These are phyloP conservation scores for Sula dactylatra DNA, from an alignment of 2,113 vertebrate species.

Conservation along the genomic window DNA sequence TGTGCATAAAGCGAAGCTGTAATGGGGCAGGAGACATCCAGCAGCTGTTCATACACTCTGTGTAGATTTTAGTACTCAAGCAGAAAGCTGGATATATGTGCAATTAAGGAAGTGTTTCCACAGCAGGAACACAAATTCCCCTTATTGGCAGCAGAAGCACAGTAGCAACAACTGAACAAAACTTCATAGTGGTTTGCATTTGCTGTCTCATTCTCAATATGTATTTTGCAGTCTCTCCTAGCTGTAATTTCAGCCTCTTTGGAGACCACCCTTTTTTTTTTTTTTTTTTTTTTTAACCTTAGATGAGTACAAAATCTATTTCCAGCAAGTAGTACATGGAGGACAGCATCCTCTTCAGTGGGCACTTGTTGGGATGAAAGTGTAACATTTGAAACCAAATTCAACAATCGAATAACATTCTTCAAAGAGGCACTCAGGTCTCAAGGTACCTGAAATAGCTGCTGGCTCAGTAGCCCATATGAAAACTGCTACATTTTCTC, in stretches of 20 bases:
- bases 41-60: not conserved
- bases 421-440: not conserved
- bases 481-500: not conserved
- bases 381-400: not conserved
- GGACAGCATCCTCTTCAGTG: not conserved
- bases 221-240: conserved; percentile 12
- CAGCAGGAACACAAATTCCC: conserved; percentile 49
- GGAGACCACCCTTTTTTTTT: not conserved
- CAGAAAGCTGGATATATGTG: conserved; percentile 46
- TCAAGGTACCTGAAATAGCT: not conserved
- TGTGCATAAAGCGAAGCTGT: not conserved
- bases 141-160: conserved; percentile 53
- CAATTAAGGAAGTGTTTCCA: conserved; percentile 58
- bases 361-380: not conserved
- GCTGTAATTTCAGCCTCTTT: conserved; percentile 30
- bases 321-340: not conserved
- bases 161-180: conserved; percentile 39
- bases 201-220: conserved; percentile 4
- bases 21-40: not conserved
- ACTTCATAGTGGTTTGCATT: not conserved
- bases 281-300: not conserved
- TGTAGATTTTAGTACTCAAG: conserved; percentile 13
- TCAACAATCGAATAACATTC: not conserved
- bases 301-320: not conserved
- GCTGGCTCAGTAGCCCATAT: not conserved